Evolutionary conservation across 2,113 vertebrate species (phyloP).

Genomic region (Mus pahari): DNA sequence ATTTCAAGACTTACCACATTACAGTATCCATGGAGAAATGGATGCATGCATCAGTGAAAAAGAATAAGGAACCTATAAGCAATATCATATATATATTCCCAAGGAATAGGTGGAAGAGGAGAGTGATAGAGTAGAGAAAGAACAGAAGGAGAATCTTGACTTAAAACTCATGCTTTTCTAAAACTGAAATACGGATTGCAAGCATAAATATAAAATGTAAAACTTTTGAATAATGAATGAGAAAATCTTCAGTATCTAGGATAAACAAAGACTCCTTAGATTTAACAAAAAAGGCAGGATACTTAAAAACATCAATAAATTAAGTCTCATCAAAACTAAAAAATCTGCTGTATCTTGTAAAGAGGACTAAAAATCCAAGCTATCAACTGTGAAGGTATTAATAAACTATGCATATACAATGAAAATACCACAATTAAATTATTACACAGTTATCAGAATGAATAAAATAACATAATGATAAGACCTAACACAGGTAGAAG

Average conservation of each 20-base stretch:
- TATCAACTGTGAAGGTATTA: constrained; percentile 32
- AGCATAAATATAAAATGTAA: constrained; percentile 55
- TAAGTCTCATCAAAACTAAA: constrained; percentile 42
- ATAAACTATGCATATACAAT: constrained; percentile 3
- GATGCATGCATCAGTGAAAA: background rate
- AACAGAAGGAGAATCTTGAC: background rate
- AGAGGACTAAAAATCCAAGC: constrained; percentile 41
- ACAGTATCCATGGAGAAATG: background rate
- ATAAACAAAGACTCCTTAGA: constrained; percentile 45
- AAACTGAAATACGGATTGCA: background rate
- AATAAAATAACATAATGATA: constrained; percentile 26
- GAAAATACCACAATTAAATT: constrained; percentile 50
- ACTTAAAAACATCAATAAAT: constrained; percentile 34
- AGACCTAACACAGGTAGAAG: background rate
- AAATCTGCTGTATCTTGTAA: background rate
- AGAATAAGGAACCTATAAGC: constrained; percentile 43
- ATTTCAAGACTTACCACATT: constrained; percentile 34
- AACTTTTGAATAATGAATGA: constrained; percentile 29
- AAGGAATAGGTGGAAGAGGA: background rate
- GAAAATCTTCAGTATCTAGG: constrained; percentile 47
- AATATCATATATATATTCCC: background rate
- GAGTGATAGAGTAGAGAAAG: background rate
- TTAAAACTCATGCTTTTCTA: constrained; percentile 3
- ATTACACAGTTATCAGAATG: constrained; percentile 15
- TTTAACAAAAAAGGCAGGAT: constrained; percentile 17